These are phyloP conservation scores for Penaeus chinensis DNA, from an alignment of 1,140 invertebrate genomes.

Conservation along the genomic window DNA sequence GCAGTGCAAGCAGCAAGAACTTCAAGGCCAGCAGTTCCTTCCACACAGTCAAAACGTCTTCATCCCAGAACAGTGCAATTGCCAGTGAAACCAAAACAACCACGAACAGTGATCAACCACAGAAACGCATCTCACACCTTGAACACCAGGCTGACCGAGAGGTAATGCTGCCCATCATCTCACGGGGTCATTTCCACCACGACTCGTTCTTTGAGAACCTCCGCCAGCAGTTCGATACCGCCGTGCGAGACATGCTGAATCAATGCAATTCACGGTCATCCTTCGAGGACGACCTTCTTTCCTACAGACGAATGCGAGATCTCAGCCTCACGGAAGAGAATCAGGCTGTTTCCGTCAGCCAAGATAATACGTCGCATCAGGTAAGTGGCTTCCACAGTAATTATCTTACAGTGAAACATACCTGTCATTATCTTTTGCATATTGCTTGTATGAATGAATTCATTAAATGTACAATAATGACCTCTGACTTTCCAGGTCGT, in stretches of 20 bases:
- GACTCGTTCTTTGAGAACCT: slow-evolving; percentile 33
- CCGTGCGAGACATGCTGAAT: slow-evolving; percentile 22
- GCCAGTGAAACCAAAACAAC: not conserved
- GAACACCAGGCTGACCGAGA: not conserved
- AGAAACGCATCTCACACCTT: not conserved
- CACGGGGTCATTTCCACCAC: slow-evolving; percentile 31
- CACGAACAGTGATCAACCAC: not conserved
- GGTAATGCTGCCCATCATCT: slow-evolving; percentile 13
- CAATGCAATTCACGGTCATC: slow-evolving; percentile 1
- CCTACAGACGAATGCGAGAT: slow-evolving; percentile 34
- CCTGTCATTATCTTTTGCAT: no score
- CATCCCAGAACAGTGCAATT: no score
- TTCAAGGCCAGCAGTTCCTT: not conserved
- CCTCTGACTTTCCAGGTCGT: slow-evolving; percentile 38
- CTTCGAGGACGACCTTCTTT: slow-evolving; percentile 17
- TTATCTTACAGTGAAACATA: no score
- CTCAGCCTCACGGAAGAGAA: slow-evolving; percentile 30
- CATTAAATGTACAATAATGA: not conserved
- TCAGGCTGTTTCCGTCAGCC: slow-evolving; percentile 47
- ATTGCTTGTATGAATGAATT: no score
- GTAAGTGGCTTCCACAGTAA: not conserved
- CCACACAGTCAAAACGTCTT: no score
- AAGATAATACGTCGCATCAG: slow-evolving; percentile 38
- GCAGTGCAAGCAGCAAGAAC: no score
- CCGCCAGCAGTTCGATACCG: slow-evolving; percentile 32